Base-by-base conservation (phyloP, 2,113 vertebrate species). In the Mustela nigripes region DNA sequence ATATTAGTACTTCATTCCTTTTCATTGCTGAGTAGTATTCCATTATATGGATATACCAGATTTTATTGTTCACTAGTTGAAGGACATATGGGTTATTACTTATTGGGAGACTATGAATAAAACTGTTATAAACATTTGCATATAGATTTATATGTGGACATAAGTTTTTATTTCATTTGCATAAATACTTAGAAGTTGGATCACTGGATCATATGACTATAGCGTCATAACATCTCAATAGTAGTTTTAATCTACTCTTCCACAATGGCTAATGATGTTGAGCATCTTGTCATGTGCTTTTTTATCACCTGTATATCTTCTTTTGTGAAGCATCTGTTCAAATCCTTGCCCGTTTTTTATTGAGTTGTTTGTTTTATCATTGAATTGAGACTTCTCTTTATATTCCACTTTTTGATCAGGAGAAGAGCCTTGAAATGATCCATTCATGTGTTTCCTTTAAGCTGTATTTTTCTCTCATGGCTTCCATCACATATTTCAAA, bases 401-500 rank as follows among this genome's bases (percentile, higher is more conserved):
- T 42, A 67, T 53, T 62, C 48, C 62, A n/a, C 14, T 53, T 93
- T 92, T 87, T 67, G n/a, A 79, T 69, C 21, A 69, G 50, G 21
- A 91, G 10, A 84, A 89, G n/a, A 79, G 60, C 33, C 86, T 67
- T 79, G 18, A 91, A 89, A 82, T 60, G 31, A 95, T 22, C 83
- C 39, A 11, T 22, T 58, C 24, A 21, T 92, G 42, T 69, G 36
- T 67, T 94, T 76, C 42, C 45, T 94, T 83, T 67, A 89, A 92
- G 15, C 15, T n/a, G n/a, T 56, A 73, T 26, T 80, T 96, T 97
- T 85, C 42, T 93, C n/a, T 69, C 80, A 15, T 79, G 31, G 76
- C 85, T 96, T 92, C 56, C 65, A 90, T 67, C 93, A 80, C 16
- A 26, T 73, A 97, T 96, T 87, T 90, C 79, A 82, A 80, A 95